Evolutionary conservation across 2,797 vertebrate genomes (phyloP).

Genomic region (Bradypodion pumilum): DNA sequence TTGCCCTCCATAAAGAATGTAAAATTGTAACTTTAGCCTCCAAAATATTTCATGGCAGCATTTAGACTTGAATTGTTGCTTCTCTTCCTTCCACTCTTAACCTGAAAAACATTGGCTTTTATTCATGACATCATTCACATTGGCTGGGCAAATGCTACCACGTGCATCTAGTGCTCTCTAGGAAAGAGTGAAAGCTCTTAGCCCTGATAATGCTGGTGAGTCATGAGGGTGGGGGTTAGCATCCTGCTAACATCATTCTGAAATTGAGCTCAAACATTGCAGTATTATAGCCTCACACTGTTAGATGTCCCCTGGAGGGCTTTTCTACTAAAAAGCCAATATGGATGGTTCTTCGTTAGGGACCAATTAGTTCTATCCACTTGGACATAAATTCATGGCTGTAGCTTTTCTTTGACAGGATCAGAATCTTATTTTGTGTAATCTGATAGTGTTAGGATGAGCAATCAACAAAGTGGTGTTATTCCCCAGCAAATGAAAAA

Average conservation of each 20-base stretch:
- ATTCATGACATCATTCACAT: neutral
- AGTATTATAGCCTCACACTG: neutral
- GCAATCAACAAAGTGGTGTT: neutral
- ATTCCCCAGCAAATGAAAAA: slow-evolving; percentile 2
- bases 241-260: neutral
- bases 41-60: neutral
- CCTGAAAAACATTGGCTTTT: neutral
- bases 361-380: slow-evolving; percentile 17
- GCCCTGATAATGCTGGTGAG: neutral
- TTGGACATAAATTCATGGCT: slow-evolving; percentile 22
- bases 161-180: no score
- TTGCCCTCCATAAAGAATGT: neutral
- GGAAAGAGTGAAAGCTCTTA: neutral
- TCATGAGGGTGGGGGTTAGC: neutral
- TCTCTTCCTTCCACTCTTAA: neutral
- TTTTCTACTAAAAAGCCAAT: slow-evolving; percentile 15
- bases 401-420: neutral
- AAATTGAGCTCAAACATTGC: neutral
- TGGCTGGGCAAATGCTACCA: neutral
- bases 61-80: neutral
- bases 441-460: neutral
- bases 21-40: neutral
- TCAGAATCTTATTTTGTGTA: neutral
- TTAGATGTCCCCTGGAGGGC: slow-evolving; percentile 2
- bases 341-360: slow-evolving; percentile 19